phyloP scores from a whole-genome alignment of 2,797 vertebrate species.

The Ceyx erithaca region DNA sequence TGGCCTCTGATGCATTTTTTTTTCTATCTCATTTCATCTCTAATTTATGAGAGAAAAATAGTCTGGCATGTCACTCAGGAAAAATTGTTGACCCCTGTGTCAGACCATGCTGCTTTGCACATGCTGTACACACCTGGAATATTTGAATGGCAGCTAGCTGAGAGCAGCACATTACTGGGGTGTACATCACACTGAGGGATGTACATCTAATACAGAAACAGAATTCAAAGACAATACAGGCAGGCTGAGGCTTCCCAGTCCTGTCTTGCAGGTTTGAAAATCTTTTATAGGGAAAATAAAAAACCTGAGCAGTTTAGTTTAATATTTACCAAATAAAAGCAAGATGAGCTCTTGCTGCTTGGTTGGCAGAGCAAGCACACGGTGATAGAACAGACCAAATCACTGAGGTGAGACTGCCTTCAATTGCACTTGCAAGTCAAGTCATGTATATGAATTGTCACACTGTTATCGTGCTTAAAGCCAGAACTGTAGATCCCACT shows the following conservation, averaged over 20 bases:
- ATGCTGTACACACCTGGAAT: background rate
- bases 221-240: background rate
- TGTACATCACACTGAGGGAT: background rate
- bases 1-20: background rate
- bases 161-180: background rate
- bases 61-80: background rate
- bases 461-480: background rate
- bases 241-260: background rate
- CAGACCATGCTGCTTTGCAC: background rate
- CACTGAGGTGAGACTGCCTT: background rate
- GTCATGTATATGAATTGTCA: background rate
- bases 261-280: background rate
- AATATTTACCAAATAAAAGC: background rate
- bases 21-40: background rate
- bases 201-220: background rate
- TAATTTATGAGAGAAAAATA: background rate
- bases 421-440: background rate
- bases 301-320: background rate
- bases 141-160: background rate
- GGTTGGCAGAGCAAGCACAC: background rate
- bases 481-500: background rate
- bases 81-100: background rate
- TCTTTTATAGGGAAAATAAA: background rate
- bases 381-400: background rate
- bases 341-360: background rate